phyloP scores from a whole-genome alignment of 2,797 vertebrate species.

The Sardinella longiceps region DNA sequence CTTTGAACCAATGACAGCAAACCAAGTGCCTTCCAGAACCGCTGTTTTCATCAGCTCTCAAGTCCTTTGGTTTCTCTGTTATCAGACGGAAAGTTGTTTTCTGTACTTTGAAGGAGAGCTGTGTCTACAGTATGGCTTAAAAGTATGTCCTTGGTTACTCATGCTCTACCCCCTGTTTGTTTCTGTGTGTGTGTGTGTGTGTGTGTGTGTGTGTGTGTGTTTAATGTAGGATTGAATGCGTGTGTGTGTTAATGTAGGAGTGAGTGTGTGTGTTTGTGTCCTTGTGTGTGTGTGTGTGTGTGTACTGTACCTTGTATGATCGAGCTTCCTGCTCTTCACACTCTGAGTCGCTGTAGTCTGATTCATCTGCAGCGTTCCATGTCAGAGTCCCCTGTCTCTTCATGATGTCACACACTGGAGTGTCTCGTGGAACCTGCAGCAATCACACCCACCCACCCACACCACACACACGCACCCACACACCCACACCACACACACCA shows the following conservation, averaged over 20 bases:
- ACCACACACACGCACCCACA: constrained; percentile 22
- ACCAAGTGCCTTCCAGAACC: background rate
- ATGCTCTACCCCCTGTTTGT: background rate
- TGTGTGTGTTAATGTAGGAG: background rate
- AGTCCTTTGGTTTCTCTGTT: background rate
- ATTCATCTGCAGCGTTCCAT: constrained; percentile 77
- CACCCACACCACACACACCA: background rate
- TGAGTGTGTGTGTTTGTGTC: background rate
- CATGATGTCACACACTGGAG: constrained; percentile 75
- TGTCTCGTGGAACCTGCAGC: constrained; percentile 59
- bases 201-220: constrained; percentile 14
- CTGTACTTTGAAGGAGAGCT: constrained; percentile 1
- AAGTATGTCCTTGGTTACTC: background rate
- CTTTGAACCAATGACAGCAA: background rate
- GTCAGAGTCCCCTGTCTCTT: constrained; percentile 58
- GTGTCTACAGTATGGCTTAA: background rate
- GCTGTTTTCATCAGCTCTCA: background rate
- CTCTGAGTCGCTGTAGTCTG: constrained; percentile 80
- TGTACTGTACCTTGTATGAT: constrained; percentile 82
- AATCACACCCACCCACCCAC: no score
- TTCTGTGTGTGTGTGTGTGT: background rate
- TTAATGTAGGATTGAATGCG: background rate
- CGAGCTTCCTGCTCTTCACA: constrained; percentile 63
- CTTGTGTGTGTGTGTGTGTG: background rate
- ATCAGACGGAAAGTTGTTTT: background rate